phyloP scores from a whole-genome alignment of 1,140 invertebrate genomes.

The Amyelois transitella region DNA sequence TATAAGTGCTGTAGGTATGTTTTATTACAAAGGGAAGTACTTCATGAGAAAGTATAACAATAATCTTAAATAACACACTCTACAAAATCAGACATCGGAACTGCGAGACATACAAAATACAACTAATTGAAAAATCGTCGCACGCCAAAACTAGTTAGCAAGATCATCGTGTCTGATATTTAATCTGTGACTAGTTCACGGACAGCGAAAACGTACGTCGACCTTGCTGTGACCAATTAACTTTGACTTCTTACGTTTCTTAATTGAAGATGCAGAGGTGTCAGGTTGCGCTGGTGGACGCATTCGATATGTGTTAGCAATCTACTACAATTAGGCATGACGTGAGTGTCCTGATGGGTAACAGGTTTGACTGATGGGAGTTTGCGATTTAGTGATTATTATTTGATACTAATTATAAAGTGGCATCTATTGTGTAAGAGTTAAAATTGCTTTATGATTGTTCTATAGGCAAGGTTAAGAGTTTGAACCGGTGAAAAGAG shows the following conservation, averaged over 20 bases:
- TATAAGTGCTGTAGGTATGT: too few relatives aligned
- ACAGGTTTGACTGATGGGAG: slow-evolving; percentile 14
- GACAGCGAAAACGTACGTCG: not conserved
- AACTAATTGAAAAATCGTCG: not conserved
- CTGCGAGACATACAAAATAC: not conserved
- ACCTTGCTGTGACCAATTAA: not conserved
- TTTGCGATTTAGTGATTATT: not conserved
- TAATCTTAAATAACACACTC: not conserved
- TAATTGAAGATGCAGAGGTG: slow-evolving; percentile 8
- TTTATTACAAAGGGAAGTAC: too few relatives aligned
- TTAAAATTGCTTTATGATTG: too few relatives aligned
- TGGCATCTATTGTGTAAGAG: too few relatives aligned
- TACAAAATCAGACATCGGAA: not conserved
- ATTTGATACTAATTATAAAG: too few relatives aligned
- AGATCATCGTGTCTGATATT: not conserved
- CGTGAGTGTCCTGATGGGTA: slow-evolving; percentile 25
- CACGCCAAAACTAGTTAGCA: not conserved
- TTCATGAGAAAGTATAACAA: too few relatives aligned
- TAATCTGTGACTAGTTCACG: not conserved
- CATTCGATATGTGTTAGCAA: slow-evolving; percentile 39
- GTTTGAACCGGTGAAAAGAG: too few relatives aligned
- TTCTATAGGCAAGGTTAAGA: too few relatives aligned
- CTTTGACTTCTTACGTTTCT: slow-evolving; percentile 5
- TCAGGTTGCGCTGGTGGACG: slow-evolving; percentile 35
- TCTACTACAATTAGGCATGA: slow-evolving; percentile 54